These are phyloP conservation scores for Nebria brevicollis DNA, from an alignment of 2,888 invertebrate species.

Conservation along the genomic window DNA sequence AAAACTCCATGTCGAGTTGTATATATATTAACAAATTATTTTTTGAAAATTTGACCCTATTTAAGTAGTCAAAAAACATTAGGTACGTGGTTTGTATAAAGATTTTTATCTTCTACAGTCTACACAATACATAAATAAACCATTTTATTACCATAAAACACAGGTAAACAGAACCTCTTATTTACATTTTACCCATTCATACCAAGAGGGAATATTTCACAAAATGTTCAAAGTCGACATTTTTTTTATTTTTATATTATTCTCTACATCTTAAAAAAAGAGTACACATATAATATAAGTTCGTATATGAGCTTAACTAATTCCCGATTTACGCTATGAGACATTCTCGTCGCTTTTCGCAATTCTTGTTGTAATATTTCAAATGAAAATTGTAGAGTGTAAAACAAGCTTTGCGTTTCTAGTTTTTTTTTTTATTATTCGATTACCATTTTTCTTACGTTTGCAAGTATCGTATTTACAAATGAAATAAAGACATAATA, in stretches of 20 bases:
- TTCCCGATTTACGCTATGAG: too few species aligned
- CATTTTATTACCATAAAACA: slow-evolving; percentile 1
- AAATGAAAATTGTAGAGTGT: too few species aligned
- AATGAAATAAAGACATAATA: not conserved
- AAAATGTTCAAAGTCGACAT: not conserved
- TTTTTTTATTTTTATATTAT: not conserved
- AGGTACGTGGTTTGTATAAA: slow-evolving; percentile 1
- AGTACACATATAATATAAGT: too few species aligned
- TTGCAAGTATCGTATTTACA: not conserved
- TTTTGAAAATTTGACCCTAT: not conserved
- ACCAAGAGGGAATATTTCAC: not conserved
- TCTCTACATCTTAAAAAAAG: not conserved
- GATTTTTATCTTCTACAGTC: not conserved
- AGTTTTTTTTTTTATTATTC: too few species aligned
- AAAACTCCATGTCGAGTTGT: not conserved
- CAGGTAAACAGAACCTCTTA: not conserved
- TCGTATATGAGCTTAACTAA: too few species aligned
- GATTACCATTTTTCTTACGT: not conserved
- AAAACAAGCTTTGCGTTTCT: too few species aligned
- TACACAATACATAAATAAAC: not conserved
- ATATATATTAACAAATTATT: not conserved
- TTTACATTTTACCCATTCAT: not conserved
- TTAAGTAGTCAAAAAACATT: not conserved
- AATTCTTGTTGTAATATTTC: too few species aligned
- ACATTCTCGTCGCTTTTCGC: too few species aligned